phyloP scores from a whole-genome alignment of 2,888 invertebrate species.

The Girardia tigrina region DNA sequence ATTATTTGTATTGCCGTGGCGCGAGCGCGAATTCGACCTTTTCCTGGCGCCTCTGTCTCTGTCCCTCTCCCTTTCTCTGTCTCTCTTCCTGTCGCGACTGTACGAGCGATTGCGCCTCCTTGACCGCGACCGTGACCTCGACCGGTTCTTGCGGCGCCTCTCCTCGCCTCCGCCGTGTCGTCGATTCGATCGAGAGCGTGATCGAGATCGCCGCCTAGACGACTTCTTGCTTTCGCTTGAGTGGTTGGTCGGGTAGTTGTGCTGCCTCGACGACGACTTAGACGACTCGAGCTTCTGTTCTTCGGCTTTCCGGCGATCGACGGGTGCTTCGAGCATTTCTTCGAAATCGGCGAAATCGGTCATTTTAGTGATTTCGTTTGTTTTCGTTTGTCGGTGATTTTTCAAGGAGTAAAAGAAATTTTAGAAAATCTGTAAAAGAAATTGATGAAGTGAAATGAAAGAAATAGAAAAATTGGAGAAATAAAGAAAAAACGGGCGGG shows the following conservation, averaged over 20 bases:
- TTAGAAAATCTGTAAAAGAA: too few species aligned
- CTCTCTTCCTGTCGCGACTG: not conserved
- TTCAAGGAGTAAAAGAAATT: too few species aligned
- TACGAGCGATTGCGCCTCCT: not conserved
- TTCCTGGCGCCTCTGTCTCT: not conserved
- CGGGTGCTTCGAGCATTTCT: not conserved
- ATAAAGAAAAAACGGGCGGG: too few species aligned
- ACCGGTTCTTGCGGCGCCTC: not conserved
- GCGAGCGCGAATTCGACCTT: not conserved
- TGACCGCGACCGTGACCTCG: not conserved
- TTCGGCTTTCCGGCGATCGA: conserved; percentile 10
- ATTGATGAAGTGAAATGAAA: too few species aligned
- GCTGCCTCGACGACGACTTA: not conserved
- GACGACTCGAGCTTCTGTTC: not conserved
- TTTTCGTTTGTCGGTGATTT: too few species aligned
- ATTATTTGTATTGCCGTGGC: not conserved
- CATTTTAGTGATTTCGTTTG: too few species aligned
- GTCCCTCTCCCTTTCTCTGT: not conserved
- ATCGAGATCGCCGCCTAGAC: not conserved
- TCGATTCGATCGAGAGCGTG: not conserved
- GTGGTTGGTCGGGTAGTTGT: not conserved
- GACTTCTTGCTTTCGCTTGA: too few species aligned
- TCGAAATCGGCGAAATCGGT: not conserved
- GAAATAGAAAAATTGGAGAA: too few species aligned
- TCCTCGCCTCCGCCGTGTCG: not conserved